These are phyloP conservation scores for Patiria miniata DNA, from an alignment of 35 echinoderm and acorn worm genomes.

Conservation along the genomic window DNA sequence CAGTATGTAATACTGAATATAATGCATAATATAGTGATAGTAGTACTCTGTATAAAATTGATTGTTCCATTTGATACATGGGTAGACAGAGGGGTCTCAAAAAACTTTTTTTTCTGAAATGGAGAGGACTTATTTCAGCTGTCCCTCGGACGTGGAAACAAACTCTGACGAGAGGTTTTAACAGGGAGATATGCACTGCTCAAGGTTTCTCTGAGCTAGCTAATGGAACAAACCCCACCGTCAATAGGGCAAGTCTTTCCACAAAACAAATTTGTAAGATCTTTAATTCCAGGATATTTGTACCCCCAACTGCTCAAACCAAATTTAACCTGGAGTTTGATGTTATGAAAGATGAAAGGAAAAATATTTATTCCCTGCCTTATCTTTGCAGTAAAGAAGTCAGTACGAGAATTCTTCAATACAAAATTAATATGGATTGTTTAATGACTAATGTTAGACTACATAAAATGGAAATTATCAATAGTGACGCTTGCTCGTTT, in stretches of 20 bases:
- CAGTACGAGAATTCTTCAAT: background rate
- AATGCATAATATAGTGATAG: no score
- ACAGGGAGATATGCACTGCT: background rate
- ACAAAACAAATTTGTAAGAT: background rate
- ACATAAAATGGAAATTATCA: no score
- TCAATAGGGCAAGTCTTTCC: background rate
- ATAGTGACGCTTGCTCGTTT: no score
- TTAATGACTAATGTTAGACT: no score
- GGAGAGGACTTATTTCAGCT: background rate
- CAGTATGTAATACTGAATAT: no score
- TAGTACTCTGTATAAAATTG: no score
- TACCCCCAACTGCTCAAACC: background rate
- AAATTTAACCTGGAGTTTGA: background rate
- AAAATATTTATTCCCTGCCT: background rate
- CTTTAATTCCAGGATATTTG: background rate
- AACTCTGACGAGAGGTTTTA: background rate
- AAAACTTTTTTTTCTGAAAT: background rate
- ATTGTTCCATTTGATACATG: background rate
- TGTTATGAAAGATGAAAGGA: background rate
- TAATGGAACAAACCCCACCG: background rate
- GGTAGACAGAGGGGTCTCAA: background rate
- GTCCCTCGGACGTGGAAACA: background rate
- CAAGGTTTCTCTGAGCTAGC: background rate
- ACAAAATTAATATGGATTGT: background rate
- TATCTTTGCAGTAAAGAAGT: background rate